These are phyloP conservation scores for Upupa epops DNA, from an alignment of 2,113 vertebrate species.

Conservation along the genomic window DNA sequence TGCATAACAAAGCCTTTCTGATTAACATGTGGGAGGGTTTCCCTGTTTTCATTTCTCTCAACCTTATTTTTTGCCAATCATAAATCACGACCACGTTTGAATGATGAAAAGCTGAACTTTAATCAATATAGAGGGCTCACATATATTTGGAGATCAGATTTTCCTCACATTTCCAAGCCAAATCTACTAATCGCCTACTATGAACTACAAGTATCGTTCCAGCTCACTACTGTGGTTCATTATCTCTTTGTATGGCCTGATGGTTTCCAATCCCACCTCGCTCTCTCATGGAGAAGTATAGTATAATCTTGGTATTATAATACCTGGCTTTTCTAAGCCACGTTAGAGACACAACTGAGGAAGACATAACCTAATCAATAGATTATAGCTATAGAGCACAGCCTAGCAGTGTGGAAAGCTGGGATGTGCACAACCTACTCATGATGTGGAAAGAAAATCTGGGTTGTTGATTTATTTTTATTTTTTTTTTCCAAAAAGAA, in stretches of 20 bases:
- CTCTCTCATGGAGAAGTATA: background rate
- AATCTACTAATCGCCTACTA: background rate
- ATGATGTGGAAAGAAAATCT: slow-evolving; percentile 52
- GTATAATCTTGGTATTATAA: background rate
- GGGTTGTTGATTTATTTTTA: background rate
- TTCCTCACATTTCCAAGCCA: background rate
- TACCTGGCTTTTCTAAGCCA: background rate
- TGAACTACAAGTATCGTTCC: background rate
- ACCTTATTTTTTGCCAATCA: background rate
- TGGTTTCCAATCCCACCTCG: background rate
- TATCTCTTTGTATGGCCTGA: background rate
- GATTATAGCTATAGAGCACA: background rate
- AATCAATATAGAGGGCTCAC: background rate
- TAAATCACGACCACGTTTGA: background rate
- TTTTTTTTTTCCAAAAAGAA: slow-evolving; percentile 55
- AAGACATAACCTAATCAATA: background rate
- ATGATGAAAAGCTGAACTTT: background rate
- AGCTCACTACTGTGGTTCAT: fast-evolving
- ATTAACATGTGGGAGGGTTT: background rate
- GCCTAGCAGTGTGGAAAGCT: background rate
- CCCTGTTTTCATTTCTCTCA: background rate
- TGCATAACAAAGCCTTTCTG: background rate
- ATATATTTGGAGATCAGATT: background rate
- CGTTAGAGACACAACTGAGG: slow-evolving; percentile 43
- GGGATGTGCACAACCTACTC: slow-evolving; percentile 34